Conservation (phyloP, 2,113 vertebrate genomes). For the Forbesichthys papilliferus region DNA sequence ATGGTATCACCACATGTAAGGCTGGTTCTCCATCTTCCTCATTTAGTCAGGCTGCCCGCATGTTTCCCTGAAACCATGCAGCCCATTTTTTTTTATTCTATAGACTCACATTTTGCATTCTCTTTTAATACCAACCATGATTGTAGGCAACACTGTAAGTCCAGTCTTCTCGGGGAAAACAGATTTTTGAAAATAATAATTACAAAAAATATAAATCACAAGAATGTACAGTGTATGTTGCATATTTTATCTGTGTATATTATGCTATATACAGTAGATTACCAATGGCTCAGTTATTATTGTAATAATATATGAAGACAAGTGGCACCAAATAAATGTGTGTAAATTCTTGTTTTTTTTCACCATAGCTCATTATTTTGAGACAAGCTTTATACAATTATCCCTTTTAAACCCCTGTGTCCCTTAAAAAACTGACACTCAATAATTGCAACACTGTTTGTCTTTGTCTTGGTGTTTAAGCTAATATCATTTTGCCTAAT, state of each 20-base stretch:
- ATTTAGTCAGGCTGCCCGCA: background rate
- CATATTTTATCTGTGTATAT: background rate
- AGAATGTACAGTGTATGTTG: background rate
- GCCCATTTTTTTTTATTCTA: too few relatives aligned
- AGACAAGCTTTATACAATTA: background rate
- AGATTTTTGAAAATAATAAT: too few relatives aligned
- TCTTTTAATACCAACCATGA: too few relatives aligned
- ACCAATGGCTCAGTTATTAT: background rate
- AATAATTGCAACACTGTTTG: slow-evolving; percentile 16
- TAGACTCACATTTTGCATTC: background rate
- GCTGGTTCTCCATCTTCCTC: background rate
- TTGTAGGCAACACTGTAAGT: too few relatives aligned
- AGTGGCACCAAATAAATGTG: background rate
- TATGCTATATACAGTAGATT: background rate
- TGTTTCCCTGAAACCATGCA: background rate
- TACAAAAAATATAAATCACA: too few relatives aligned
- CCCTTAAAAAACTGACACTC: background rate
- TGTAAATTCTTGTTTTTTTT: background rate
- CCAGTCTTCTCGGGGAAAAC: too few relatives aligned
- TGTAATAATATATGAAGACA: background rate
- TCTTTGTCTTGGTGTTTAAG: background rate
- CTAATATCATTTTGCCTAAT: background rate
- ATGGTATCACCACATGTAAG: slow-evolving; percentile 7
- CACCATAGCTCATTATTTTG: background rate
- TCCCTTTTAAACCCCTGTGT: too few relatives aligned